Conservation (phyloP, 1,140 invertebrate genomes). For the Orchesella cincta region DNA sequence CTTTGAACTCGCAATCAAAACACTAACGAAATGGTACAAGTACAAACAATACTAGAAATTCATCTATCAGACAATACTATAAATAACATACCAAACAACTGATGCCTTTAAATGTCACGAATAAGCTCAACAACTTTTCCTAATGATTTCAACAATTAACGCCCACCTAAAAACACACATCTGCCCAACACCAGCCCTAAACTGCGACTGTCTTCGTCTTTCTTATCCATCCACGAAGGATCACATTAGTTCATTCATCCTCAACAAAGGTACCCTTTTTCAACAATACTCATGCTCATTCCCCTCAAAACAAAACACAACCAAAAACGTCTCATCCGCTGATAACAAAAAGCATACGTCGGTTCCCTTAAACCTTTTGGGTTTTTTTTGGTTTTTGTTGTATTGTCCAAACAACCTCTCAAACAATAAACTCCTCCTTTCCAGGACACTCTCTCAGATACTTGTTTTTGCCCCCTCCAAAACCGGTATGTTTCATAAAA, state of each 20-base stretch:
- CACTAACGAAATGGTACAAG: no score
- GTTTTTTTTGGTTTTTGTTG: neutral
- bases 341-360: neutral
- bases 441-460: neutral
- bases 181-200: neutral
- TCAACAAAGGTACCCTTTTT: neutral
- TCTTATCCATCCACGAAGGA: neutral
- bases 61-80: no score
- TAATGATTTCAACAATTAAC: no score
- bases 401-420: neutral
- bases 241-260: neutral
- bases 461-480: neutral
- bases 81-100: no score
- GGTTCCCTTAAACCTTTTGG: neutral
- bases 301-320: neutral
- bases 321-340: neutral
- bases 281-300: neutral
- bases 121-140: no score
- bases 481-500: neutral
- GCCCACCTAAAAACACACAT: no score
- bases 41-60: no score
- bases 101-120: no score
- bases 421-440: slow-evolving; percentile 16
- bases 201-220: neutral
- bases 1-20: no score